Percentiles rank a stretch among this genome's conserved stretches.
These are phyloP conservation scores for Rambutsinella grinnellia DNA, from an alignment of 2,888 invertebrate genomes.

Conservation along the genomic window DNA sequence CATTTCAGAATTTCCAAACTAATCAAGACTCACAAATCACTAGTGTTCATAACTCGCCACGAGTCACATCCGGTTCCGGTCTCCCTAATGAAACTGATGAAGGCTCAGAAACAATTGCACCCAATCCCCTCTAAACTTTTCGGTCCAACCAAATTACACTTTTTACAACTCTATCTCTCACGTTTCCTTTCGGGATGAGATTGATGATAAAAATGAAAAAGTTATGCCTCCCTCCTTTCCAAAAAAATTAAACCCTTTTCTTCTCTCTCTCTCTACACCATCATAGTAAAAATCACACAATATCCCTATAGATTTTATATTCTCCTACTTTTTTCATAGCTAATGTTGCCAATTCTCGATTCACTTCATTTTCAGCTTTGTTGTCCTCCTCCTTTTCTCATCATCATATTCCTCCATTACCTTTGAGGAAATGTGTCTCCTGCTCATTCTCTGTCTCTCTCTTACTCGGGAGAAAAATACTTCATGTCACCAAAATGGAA, in stretches of 20 bases:
- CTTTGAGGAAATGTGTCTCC: too few relatives aligned
- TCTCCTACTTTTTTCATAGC: neutral
- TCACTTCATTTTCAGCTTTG: neutral
- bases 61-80: too few relatives aligned
- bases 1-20: neutral
- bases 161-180: neutral
- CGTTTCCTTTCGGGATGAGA: neutral
- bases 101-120: too few relatives aligned
- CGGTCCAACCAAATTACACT: neutral
- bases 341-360: neutral
- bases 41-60: too few relatives aligned
- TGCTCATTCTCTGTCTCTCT: too few relatives aligned
- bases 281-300: too few relatives aligned
- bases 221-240: neutral
- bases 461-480: too few relatives aligned
- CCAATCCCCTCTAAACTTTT: neutral
- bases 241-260: neutral
- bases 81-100: too few relatives aligned
- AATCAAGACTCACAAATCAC: too few relatives aligned
- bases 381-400: neutral
- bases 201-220: neutral
- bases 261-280: neutral
- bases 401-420: neutral
- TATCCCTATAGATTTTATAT: neutral
- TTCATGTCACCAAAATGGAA: too few relatives aligned